Evolutionary conservation across 2,888 invertebrate genomes (phyloP), one percentile per base, ranked within the genome.

Genomic region (Acronicta psi): DNA sequence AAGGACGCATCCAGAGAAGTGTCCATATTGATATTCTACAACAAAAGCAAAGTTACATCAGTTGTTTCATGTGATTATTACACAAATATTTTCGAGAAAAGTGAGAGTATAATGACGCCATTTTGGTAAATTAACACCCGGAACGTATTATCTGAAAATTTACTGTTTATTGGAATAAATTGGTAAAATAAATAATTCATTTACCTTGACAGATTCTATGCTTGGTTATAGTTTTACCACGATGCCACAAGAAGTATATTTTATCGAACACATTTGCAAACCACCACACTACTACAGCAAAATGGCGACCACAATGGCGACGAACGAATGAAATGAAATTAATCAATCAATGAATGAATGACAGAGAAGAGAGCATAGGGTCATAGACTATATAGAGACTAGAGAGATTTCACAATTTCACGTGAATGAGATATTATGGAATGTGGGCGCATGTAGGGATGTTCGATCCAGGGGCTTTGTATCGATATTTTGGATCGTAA

Each of bases 1-100:
- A 94, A 82, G 65, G 93, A 88, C 92, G 92, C 89, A 84, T 94
- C 93, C 92, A 94, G 71, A 38, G 89, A 79, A 11, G 89, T 75
- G 53, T 94, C 94, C 93, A 93, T 94, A 14, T 42, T 78, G 34
- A 46, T 64, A 53, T 47, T 45, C 85, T 85, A 69, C 0, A 72
- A 76, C 17, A 62, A 71, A 55, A 44, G 54, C 2, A 34, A 18
- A 18, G 8, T n/a, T 44, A 10, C 44, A 13, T 47, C 18, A 23
- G 18, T 49, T 14, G 1, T 17, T 5, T 29, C 0, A 0, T 4
- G 29, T 8, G 0, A 16, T n/a, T n/a, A 10, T 7, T 11, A n/a
- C 1, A n/a, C 1, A 18, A 11, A 13, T 40, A 51, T 25, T 44
- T 46, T 14, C 10, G 11, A 40, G 44, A 45, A 69, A 75, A 76